Base-by-base conservation (phyloP, 2,888 invertebrate genomes). In the Scaptomyza polygonia region DNA sequence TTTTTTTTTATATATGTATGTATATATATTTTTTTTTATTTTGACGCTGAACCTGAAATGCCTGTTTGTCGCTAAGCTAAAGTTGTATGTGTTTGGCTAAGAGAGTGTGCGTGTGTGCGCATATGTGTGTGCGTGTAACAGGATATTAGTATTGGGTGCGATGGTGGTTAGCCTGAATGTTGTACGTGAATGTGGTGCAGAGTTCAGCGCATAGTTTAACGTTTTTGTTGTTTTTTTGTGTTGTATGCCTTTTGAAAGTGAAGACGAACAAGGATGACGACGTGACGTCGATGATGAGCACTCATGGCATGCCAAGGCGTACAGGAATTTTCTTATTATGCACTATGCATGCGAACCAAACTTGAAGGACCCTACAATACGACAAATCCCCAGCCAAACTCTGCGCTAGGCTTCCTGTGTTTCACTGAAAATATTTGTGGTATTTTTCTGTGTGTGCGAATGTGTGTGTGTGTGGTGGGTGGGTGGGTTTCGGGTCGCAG, bases 291-390 rank as follows among this genome's bases (percentile, higher is more conserved):
- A 59, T 57, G 69, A 72, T 69, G 79, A 72, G 66, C 67, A 70
- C 59, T 64, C 55, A 1, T 16, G 62, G 57, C 63, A 86, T 82
- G 74, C 82, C 82, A 77, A 68, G 48, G 78, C 75, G 78, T 49
- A 77, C 72, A 78, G 86, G 82, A 83, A 83, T 83, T 83, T 86
- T 73, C 84, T 77, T 86, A 86, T 83, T 83, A 83, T 80, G 62
- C 71, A 75, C 62, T 75, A 8, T 14, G 78, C 81, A 80, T 69
- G 74, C 55, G 68, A 69, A 47, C 36, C 36, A 45, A 47, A 79
- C 62, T 76, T 57, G 45, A 47, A 57, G 63, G 45, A 59, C 1
- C 34, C 25, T 2, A n/a, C 30, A 8, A 12, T 9, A n/a, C 12
- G 45, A 3, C 29, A 16, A 16, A 47, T n/a, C 32, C 14, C 16